Evolutionary conservation across 1,140 invertebrate species (phyloP).

Genomic region (Cheumatopsyche charites): DNA sequence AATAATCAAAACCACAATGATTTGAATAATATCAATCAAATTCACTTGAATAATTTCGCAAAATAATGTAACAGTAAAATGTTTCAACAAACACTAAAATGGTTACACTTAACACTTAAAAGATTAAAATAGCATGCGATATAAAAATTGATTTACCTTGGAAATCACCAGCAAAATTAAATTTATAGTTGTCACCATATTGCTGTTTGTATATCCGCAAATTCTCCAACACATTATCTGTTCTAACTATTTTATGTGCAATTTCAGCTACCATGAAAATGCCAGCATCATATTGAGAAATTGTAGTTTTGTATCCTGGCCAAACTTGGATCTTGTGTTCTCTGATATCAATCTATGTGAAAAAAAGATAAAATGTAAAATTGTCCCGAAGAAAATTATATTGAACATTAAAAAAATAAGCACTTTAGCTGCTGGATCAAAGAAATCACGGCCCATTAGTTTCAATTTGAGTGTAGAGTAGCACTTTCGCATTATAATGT

Average conservation of each 20-base stretch:
- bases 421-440: conserved; percentile 71
- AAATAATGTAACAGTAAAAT: too few species aligned
- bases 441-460: conserved; percentile 80
- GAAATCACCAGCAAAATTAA: too few species aligned
- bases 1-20: too few species aligned
- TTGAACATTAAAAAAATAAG: conserved; percentile 38
- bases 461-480: conserved; percentile 68
- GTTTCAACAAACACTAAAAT: too few species aligned
- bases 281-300: conserved; percentile 75
- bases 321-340: conserved; percentile 67
- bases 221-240: conserved; percentile 65
- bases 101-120: too few species aligned
- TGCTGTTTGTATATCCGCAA: too few species aligned
- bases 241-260: conserved; percentile 70
- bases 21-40: too few species aligned
- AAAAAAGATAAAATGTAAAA: too few species aligned
- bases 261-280: conserved; percentile 79
- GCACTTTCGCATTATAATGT: conserved; percentile 76
- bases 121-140: too few species aligned
- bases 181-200: conserved; percentile 57
- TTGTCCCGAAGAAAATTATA: too few species aligned
- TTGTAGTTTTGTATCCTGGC: conserved; percentile 81
- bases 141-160: too few species aligned
- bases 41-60: too few species aligned
- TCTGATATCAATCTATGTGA: conserved; percentile 58